Evolutionary conservation across 1,140 invertebrate species (phyloP).

Genomic region (Branchinecta lynchi): DNA sequence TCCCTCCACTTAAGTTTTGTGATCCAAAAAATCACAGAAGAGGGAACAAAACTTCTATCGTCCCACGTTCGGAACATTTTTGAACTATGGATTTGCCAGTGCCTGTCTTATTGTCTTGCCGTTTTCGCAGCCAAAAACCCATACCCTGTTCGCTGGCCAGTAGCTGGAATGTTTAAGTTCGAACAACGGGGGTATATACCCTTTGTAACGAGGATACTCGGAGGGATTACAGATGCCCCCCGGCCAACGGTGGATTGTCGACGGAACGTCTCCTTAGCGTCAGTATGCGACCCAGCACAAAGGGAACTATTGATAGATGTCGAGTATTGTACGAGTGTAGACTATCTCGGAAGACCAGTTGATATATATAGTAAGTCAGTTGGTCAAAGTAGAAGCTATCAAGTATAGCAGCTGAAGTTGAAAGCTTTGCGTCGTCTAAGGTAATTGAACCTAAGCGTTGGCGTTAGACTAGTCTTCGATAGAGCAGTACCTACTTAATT

Average conservation of each 20-base stretch:
- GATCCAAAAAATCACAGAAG: too few relatives aligned
- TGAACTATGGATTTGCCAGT: too few relatives aligned
- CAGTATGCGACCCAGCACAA: constrained; percentile 36
- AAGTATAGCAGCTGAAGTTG: too few relatives aligned
- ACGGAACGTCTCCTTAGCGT: constrained; percentile 37
- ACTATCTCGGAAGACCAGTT: constrained; percentile 39
- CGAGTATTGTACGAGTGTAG: constrained; percentile 40
- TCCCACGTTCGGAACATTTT: too few relatives aligned
- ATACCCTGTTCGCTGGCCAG: constrained; percentile 38
- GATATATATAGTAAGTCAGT: constrained; percentile 34
- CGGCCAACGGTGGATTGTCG: constrained; percentile 37
- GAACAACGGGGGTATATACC: constrained; percentile 32
- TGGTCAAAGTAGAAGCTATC: neutral
- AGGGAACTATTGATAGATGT: constrained; percentile 40
- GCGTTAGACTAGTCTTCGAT: too few relatives aligned
- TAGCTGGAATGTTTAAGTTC: constrained; percentile 39
- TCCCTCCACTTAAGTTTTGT: too few relatives aligned
- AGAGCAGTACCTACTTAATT: too few relatives aligned
- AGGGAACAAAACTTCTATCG: too few relatives aligned
- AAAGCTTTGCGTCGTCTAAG: too few relatives aligned
- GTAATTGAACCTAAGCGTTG: too few relatives aligned
- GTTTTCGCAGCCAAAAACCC: constrained; percentile 35
- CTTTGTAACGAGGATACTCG: constrained; percentile 37
- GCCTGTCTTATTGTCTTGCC: too few relatives aligned
- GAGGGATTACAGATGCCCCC: constrained; percentile 41